Evolutionary conservation across 2,888 invertebrate genomes (phyloP).

Genomic region (Congeria kusceri): DNA sequence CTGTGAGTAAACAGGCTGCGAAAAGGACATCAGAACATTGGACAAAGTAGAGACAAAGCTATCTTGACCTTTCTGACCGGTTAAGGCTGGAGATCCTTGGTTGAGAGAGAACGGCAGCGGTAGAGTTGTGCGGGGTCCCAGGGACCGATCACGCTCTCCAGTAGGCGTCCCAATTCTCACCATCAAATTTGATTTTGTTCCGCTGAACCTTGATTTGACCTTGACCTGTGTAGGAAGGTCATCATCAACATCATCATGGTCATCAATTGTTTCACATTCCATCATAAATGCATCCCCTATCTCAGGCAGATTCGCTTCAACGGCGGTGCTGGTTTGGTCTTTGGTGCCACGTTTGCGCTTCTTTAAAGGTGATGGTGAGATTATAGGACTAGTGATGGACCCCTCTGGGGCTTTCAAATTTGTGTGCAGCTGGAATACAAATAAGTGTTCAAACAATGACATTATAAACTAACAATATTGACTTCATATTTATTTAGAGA

Average conservation of each 20-base stretch:
- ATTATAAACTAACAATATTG: too few relatives aligned
- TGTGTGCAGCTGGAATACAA: slow-evolving; percentile 47
- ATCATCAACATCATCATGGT: slow-evolving; percentile 23
- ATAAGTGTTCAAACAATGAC: too few relatives aligned
- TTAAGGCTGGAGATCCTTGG: slow-evolving; percentile 13
- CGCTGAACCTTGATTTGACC: slow-evolving; percentile 28
- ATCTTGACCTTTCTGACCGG: slow-evolving; percentile 32
- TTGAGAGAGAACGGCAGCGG: slow-evolving; percentile 27
- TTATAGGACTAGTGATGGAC: slow-evolving; percentile 6
- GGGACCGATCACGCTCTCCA: slow-evolving; percentile 12
- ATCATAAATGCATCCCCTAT: background rate
- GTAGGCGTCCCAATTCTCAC: slow-evolving; percentile 25
- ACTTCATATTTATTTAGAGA: too few relatives aligned
- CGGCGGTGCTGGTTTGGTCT: background rate
- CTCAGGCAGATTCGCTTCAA: background rate
- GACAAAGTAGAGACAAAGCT: slow-evolving; percentile 25
- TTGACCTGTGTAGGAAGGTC: slow-evolving; percentile 46
- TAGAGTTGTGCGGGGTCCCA: slow-evolving; percentile 24
- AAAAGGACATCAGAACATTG: background rate
- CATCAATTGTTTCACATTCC: slow-evolving; percentile 14
- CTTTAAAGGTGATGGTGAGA: slow-evolving; percentile 6
- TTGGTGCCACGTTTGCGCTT: slow-evolving; percentile 31
- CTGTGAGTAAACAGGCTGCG: too few relatives aligned
- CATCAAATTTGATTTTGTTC: slow-evolving; percentile 14
- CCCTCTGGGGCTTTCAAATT: slow-evolving; percentile 39